These are phyloP conservation scores for Sebastiscus albofasciatus DNA, from an alignment of 2,797 vertebrate genomes.

Conservation along the genomic window DNA sequence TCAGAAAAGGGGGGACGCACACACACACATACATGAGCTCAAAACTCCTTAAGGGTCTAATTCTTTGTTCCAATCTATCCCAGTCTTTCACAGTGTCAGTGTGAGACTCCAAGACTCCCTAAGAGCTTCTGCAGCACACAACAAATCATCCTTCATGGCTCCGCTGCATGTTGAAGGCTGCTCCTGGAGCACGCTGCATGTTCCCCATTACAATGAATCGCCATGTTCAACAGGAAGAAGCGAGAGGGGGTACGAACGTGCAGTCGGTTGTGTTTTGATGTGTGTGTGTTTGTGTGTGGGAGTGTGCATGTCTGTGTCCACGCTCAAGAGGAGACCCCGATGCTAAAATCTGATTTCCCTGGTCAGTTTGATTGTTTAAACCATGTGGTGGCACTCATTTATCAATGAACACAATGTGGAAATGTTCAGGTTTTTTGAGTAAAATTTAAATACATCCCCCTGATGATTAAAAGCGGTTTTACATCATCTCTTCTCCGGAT, in stretches of 20 bases:
- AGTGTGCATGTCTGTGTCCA: not conserved
- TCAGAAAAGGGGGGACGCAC: not conserved
- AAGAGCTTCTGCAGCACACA: conserved; percentile 54
- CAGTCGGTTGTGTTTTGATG: not conserved
- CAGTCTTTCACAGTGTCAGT: conserved; percentile 47
- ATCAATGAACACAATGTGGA: conserved; percentile 22
- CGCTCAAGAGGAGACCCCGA: not conserved
- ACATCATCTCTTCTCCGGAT: conserved; percentile 32
- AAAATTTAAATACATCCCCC: conserved; percentile 18
- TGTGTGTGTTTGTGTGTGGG: not conserved
- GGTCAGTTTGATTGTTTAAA: conserved; percentile 11
- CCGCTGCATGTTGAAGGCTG: conserved; percentile 37
- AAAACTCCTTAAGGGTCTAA: conserved; percentile 39
- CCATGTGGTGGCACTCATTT: not conserved
- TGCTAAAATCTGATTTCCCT: conserved; percentile 16
- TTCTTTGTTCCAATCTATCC: conserved; percentile 64
- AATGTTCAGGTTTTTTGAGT: conserved; percentile 7
- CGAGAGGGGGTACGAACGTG: not conserved
- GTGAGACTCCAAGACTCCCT: conserved; percentile 40
- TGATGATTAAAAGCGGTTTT: conserved; percentile 37
- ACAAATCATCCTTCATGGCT: conserved; percentile 62
- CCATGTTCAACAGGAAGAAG: conserved; percentile 16
- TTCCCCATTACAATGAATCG: conserved; percentile 22
- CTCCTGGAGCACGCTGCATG: conserved; percentile 21
- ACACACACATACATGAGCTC: not conserved